phyloP scores from a whole-genome alignment of 2,888 invertebrate genomes.

The Lasius fuliginosus region DNA sequence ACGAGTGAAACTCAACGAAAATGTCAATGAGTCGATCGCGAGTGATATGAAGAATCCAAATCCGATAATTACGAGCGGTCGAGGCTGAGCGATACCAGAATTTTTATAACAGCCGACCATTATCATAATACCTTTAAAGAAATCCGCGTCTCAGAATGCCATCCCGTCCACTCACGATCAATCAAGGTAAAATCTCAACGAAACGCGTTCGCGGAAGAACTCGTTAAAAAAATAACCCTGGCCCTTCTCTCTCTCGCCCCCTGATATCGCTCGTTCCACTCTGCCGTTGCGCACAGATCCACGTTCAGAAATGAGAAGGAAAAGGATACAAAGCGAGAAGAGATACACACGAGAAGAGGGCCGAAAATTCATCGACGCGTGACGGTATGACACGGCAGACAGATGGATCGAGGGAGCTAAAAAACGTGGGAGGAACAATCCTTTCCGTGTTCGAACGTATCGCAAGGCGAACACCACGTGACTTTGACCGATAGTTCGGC shows the following conservation, averaged over 20 bases:
- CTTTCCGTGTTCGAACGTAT: constrained; percentile 71
- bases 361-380: constrained; percentile 54
- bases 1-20: constrained; percentile 72
- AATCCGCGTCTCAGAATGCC: constrained; percentile 17
- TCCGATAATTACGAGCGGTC: constrained; percentile 58
- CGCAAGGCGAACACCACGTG: constrained; percentile 70
- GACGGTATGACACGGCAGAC: constrained; percentile 51
- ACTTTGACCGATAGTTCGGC: constrained; percentile 83
- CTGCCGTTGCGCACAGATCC: not conserved
- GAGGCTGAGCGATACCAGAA: constrained; percentile 34
- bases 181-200: constrained; percentile 33
- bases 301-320: constrained; percentile 1
- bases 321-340: not conserved
- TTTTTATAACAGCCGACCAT: constrained; percentile 45
- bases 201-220: constrained; percentile 37
- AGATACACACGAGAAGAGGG: not conserved
- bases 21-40: constrained; percentile 74
- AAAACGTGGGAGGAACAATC: constrained; percentile 63
- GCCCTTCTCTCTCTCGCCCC: constrained; percentile 11
- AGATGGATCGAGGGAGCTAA: constrained; percentile 49
- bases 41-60: constrained; percentile 61
- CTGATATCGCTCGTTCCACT: constrained; percentile 4
- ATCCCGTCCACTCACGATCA: constrained; percentile 23
- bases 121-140: constrained; percentile 26
- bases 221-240: constrained; percentile 41